Base-by-base conservation (phyloP, 2,113 vertebrate species). In the Syrmaticus mikado region DNA sequence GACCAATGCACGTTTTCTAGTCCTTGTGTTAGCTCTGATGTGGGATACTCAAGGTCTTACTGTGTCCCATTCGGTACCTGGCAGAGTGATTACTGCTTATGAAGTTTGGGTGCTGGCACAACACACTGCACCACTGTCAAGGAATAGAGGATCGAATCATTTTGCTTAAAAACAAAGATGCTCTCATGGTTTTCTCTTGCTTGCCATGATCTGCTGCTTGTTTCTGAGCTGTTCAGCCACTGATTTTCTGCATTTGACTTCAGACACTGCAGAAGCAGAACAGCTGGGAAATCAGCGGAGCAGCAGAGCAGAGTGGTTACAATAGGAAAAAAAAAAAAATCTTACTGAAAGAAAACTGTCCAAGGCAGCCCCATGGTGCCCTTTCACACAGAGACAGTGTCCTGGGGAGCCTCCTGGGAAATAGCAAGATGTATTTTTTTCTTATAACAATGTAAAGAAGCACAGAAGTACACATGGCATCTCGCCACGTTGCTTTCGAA, bases 221-320 rank as follows among this genome's bases (percentile, higher is more conserved):
- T 70, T 93, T 78, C 80, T 80, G 87, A 95, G 91, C 92, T 89
- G 88, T 74, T 93, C 85, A 70, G 84, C 58, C 46, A 48, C 89
- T 50, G 83, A 77, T 88, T 94, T 76, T 40, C 94, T 89, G 79
- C 13, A 8, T 93, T 95, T 27, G 25, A 86, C 94, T 97, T 96
- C 86, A 95, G 93, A 82, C 77, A 71, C 80, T 0, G 11, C 91
- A 74, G 96, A 85, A 89, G 88, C 82, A 84, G 88, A 97, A 65
- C 97, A 97, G 96, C 97, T 96, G 96, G 94, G 94, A 94, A 97
- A 96, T 94, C 97, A 96, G 90, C 66, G 96, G 95, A 97, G 96
- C 96, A 97, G 93, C 95, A 77, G 95, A 97, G 94, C 95, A 87
- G 92, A 94, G 96, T 96, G 95, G 90, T 95, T 93, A 95, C 96